Base-by-base conservation (phyloP, 2,888 invertebrate genomes). In the Plusia festucae region DNA sequence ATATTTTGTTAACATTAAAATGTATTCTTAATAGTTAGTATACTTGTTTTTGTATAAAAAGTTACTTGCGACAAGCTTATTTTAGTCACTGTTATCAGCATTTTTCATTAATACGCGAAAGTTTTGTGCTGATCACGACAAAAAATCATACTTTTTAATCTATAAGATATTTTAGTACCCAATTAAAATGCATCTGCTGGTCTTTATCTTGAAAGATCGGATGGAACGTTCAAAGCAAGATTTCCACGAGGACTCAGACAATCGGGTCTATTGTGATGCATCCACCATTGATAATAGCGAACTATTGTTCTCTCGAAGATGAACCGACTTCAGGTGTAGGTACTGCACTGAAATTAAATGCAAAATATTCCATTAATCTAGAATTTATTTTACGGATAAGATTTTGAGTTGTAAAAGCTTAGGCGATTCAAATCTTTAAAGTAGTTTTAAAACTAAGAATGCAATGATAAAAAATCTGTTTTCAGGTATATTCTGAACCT, bases 341-440 rank as follows among this genome's bases (percentile, higher is more conserved):
- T 60, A 61, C 51, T 46, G 49, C 30, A 30, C 30, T 30, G 66
- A 70, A 61, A 61, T 56, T 49, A 70, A 65, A 69, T 57, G 71
- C 61, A 51, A 70, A 75, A 73, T 73, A 61, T 70, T 75, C 16
- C 44, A 53, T 70, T 60, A 56, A 32, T 53, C 65, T 74, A 53
- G 16, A 30, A 16, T 60, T 30, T 57, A 30, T 16, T 57, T 16
- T n/a, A 2, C 5, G 24, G 5, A 30, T 30, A 9, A 9, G 9
- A 30, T 7, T 2, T 30, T 5, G 8, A 30, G 30, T 30, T 9
- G 30, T 9, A 8, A 30, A 30, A 30, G 30, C 9, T 30, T 30
- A 7, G 9, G 9, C 8, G 9, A 30, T 9, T 7, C 7, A 27
- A 27, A 9, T 30, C 34, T 15, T 34, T 15, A 30, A 30, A 9